Conservation (phyloP, 1,140 invertebrate genomes). For the Trachymyrmex cornetzi region DNA sequence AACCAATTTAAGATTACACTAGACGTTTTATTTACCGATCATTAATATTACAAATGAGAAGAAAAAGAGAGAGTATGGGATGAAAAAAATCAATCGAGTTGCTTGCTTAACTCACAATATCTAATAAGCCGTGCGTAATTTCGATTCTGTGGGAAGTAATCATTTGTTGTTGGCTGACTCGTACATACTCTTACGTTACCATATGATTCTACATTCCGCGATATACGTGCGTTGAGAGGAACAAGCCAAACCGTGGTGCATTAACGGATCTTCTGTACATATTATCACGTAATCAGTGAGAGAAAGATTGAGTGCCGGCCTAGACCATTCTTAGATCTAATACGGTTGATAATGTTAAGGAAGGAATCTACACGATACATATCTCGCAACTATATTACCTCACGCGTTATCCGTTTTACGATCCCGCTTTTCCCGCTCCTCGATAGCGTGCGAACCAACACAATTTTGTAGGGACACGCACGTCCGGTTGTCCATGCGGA, state of each 20-base stretch:
- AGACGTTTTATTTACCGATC: constrained; percentile 30
- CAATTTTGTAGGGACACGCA: background rate
- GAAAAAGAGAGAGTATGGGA: constrained; percentile 6
- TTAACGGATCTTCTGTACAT: constrained; percentile 47
- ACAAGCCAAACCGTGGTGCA: constrained; percentile 31
- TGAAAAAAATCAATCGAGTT: constrained; percentile 38
- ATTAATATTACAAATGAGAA: constrained; percentile 37
- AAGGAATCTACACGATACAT: constrained; percentile 63
- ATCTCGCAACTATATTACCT: constrained; percentile 36
- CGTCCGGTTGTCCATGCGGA: background rate
- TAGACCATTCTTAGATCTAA: constrained; percentile 64
- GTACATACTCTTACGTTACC: constrained; percentile 11
- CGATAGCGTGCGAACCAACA: background rate
- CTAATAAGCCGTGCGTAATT: constrained; percentile 61
- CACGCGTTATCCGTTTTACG: constrained; percentile 20
- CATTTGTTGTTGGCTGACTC: constrained; percentile 27
- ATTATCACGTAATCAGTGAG: constrained; percentile 67
- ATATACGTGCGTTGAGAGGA: constrained; percentile 8
- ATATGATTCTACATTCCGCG: constrained; percentile 22
- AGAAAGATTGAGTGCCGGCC: constrained; percentile 47
- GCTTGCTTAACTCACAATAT: background rate
- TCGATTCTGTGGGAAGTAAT: constrained; percentile 37
- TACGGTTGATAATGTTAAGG: constrained; percentile 58
- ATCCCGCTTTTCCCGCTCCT: constrained; percentile 12
- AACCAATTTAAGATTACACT: constrained; percentile 64